Evolutionary conservation across 1,140 invertebrate genomes (phyloP).

Genomic region (Rhizoglyphus robini): DNA sequence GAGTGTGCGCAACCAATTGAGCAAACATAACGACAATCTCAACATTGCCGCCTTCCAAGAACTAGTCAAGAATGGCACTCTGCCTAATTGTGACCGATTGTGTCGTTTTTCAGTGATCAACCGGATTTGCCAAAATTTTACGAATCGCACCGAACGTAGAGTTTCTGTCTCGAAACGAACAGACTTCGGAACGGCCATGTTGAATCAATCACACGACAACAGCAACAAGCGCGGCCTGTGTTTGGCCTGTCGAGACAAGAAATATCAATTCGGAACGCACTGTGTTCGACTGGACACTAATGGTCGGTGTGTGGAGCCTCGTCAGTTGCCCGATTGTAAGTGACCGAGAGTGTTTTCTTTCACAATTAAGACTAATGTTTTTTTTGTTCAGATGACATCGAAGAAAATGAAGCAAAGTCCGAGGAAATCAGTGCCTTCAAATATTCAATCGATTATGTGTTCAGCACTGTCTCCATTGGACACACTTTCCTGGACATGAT

Average conservation of each 20-base stretch:
- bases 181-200: background rate
- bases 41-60: background rate
- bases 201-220: background rate
- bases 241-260: slow-evolving; percentile 16
- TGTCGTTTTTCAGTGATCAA: background rate
- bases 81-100: no score
- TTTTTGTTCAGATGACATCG: slow-evolving; percentile 3
- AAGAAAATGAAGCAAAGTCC: background rate
- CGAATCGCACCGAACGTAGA: background rate
- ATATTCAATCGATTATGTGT: slow-evolving; percentile 16
- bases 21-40: background rate
- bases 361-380: background rate
- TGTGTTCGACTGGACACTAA: slow-evolving; percentile 4
- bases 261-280: slow-evolving; percentile 5
- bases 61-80: no score
- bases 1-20: background rate
- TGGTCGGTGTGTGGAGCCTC: slow-evolving; percentile 14
- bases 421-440: background rate
- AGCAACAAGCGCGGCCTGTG: slow-evolving; percentile 1
- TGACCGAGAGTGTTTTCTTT: background rate
- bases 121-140: background rate
- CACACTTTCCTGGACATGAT: slow-evolving; percentile 16
- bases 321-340: slow-evolving; percentile 12
- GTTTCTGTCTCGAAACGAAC: background rate
- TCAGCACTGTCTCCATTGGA: slow-evolving; percentile 13